Conservation (phyloP, 2,888 invertebrate genomes). For the Macroteleia sp. region DNA sequence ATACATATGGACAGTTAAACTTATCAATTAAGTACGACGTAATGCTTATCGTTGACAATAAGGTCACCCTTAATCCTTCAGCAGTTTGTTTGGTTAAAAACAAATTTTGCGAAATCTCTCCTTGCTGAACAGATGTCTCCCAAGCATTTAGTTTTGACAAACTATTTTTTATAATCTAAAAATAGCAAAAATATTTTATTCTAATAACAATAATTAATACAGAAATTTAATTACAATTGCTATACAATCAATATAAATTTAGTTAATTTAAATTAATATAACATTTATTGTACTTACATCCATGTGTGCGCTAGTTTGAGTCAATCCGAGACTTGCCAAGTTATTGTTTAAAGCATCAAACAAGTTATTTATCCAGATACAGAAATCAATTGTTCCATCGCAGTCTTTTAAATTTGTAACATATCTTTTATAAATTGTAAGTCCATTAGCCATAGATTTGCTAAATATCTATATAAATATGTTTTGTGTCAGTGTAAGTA, state of each 20-base stretch:
- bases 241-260: no score
- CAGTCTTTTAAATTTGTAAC: constrained; percentile 6
- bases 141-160: constrained; percentile 32
- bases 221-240: no score
- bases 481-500: no score
- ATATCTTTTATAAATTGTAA: background rate
- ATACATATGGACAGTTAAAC: constrained; percentile 9
- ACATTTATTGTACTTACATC: constrained; percentile 10
- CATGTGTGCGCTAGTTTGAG: background rate
- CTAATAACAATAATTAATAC: background rate
- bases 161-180: constrained; percentile 2
- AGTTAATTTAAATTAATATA: no score
- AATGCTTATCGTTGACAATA: constrained; percentile 27
- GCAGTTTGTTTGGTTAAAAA: constrained; percentile 40
- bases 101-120: constrained; percentile 3
- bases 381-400: constrained; percentile 17
- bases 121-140: constrained; percentile 25
- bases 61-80: constrained; percentile 25
- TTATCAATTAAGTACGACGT: constrained; percentile 9
- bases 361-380: constrained; percentile 12
- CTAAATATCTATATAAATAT: constrained; percentile 28
- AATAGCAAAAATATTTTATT: background rate
- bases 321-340: background rate
- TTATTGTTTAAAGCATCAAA: constrained; percentile 19
- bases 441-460: constrained; percentile 10